phyloP scores from a whole-genome alignment of 2,797 vertebrate species.

The Bovichtus variegatus region DNA sequence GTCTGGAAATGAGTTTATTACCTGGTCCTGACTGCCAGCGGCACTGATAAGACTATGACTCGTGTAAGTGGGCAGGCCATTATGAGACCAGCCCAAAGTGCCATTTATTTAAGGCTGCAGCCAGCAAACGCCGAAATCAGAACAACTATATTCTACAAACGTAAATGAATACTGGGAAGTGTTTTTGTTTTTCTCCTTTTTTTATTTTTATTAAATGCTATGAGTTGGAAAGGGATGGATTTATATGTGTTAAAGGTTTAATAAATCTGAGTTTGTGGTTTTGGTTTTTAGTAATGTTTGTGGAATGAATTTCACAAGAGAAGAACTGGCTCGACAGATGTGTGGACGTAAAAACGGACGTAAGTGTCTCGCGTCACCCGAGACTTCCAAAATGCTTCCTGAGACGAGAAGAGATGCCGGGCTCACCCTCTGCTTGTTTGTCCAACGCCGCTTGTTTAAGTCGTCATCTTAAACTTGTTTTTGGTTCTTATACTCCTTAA shows the following conservation, averaged over 20 bases:
- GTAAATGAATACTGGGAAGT: background rate
- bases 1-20: conserved; percentile 63
- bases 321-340: background rate
- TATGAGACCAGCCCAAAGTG: conserved; percentile 39
- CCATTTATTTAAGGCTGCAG: conserved; percentile 25
- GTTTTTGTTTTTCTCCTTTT: conserved; percentile 25
- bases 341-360: background rate
- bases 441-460: conserved; percentile 34
- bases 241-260: conserved; percentile 33
- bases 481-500: conserved; percentile 43
- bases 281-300: conserved; percentile 48
- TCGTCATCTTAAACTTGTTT: conserved; percentile 15
- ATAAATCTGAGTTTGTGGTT: conserved; percentile 23
- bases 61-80: conserved; percentile 17
- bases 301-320: conserved; percentile 8
- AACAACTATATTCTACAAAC: background rate
- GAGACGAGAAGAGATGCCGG: background rate
- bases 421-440: background rate
- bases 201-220: conserved; percentile 1
- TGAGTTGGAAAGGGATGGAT: background rate
- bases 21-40: conserved; percentile 46
- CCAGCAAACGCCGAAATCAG: background rate
- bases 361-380: background rate
- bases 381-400: conserved; percentile 5
- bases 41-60: conserved; percentile 53